Evolutionary conservation across 1,140 invertebrate species (phyloP).

Genomic region (Drosophila equinoxialis): DNA sequence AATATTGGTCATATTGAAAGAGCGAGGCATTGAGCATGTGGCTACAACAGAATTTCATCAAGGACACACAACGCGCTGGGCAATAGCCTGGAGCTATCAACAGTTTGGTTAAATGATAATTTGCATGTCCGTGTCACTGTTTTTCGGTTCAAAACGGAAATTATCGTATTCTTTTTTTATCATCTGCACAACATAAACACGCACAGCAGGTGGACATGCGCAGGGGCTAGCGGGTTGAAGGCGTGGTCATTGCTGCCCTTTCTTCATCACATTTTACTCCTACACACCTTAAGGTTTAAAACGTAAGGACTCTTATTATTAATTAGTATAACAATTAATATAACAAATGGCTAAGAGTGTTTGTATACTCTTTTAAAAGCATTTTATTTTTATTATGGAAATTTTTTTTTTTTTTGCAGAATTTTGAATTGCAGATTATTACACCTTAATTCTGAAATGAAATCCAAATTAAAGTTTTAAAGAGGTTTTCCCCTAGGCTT

Average conservation of each 20-base stretch:
- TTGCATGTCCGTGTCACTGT: conserved; percentile 72
- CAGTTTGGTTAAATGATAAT: conserved; percentile 56
- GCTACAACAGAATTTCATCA: conserved; percentile 95
- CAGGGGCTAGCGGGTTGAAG: conserved; percentile 7
- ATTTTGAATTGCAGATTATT: too few relatives aligned
- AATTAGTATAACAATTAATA: too few relatives aligned
- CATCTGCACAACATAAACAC: conserved; percentile 55
- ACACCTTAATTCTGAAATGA: too few relatives aligned
- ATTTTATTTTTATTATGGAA: background rate
- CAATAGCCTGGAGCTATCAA: conserved; percentile 88
- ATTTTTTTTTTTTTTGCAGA: too few relatives aligned
- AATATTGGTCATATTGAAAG: conserved; percentile 86
- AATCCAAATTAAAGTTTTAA: too few relatives aligned
- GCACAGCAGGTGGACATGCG: conserved; percentile 24
- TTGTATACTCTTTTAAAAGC: background rate
- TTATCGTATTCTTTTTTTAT: conserved; percentile 64
- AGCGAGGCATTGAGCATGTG: conserved; percentile 85
- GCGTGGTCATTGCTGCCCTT: background rate
- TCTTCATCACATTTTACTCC: background rate
- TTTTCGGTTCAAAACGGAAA: conserved; percentile 51
- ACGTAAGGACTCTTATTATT: background rate
- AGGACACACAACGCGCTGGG: conserved; percentile 94
- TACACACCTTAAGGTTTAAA: background rate
- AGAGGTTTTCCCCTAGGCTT: too few relatives aligned
- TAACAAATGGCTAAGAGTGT: background rate